These are phyloP conservation scores for Tupaia chinensis DNA, from an alignment of 2,113 vertebrate genomes.

Conservation along the genomic window DNA sequence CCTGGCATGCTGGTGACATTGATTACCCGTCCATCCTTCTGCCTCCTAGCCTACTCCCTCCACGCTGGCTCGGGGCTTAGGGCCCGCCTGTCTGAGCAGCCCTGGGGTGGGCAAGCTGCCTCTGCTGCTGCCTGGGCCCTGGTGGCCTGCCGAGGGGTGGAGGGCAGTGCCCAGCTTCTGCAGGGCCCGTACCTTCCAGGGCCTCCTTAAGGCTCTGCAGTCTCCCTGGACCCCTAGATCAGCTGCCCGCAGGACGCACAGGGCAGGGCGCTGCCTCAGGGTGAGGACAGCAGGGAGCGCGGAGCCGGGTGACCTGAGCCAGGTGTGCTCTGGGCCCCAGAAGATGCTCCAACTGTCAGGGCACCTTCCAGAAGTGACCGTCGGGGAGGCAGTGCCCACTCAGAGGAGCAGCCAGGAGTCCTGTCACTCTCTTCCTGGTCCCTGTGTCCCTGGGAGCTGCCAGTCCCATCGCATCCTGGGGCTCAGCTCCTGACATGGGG, in stretches of 20 bases:
- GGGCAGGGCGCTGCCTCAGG: background rate
- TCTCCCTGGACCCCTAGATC: background rate
- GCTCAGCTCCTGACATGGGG: background rate
- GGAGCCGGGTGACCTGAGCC: too few species aligned
- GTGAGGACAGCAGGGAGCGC: too few species aligned
- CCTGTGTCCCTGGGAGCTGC: background rate
- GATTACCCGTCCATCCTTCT: background rate
- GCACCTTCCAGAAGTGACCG: background rate
- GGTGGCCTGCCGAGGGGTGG: background rate
- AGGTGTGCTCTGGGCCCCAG: too few species aligned
- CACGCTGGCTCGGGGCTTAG: accelerated
- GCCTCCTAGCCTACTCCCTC: background rate
- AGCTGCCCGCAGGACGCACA: accelerated
- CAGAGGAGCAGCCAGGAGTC: too few species aligned
- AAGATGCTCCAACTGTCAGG: background rate
- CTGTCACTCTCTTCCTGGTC: accelerated
- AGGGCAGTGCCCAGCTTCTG: background rate
- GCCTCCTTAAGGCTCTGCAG: background rate
- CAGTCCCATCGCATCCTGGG: background rate
- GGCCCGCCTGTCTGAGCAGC: background rate
- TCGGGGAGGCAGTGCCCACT: too few species aligned
- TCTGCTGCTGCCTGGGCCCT: accelerated
- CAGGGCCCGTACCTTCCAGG: accelerated
- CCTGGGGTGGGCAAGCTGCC: accelerated
- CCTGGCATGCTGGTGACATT: background rate